Evolutionary conservation across 2,797 vertebrate species (phyloP), one percentile per base, ranked within the genome.

Genomic region (Rachycentron canadum): DNA sequence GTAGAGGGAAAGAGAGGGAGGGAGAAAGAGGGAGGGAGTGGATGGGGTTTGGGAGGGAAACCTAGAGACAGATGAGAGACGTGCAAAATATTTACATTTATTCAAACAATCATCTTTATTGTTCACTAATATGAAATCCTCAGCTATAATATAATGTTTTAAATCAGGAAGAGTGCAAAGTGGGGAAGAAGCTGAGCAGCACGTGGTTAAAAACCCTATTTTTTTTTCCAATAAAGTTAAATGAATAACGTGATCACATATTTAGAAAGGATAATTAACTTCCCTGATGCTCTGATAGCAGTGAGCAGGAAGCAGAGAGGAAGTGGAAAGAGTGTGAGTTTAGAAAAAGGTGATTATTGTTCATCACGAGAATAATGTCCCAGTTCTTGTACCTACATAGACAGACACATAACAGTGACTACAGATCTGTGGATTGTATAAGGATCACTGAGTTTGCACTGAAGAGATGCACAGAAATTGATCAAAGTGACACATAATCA

Each of bases 191-290:
- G 59, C 1, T 12, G 9, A 7, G 40, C 4, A 53, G 30, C 23
- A 12, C 3, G 8, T 4, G n/a, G 21, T 19, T n/a, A 0, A 19
- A 45, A 58, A 36, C 3, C 73, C 25, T 62, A 19, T 45, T 52
- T 50, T 32, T n/a, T 63, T 52, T 28, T 53, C 7, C 7, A 45
- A 13, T 25, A 62, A 62, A 62, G 53, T 9, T 1, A 40, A 65
- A 69, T 87, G 70, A 86, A 66, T 64, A 57, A 87, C 86, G 70
- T 16, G 75, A 76, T 79, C 52, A 61, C 72, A 52, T 45, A 83
- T 72, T 82, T 59, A 86, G 88, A 79, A 82, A 73, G 28, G 41
- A 63, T 55, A 32, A 84, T 86, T 76, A 26, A 86, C 71, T 70
- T 36, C 36, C 72, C 77, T 77, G 71, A 81, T 79, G 79, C 58